Conservation (phyloP, 2,888 invertebrate genomes). For the Entomobrya multifasciata region DNA sequence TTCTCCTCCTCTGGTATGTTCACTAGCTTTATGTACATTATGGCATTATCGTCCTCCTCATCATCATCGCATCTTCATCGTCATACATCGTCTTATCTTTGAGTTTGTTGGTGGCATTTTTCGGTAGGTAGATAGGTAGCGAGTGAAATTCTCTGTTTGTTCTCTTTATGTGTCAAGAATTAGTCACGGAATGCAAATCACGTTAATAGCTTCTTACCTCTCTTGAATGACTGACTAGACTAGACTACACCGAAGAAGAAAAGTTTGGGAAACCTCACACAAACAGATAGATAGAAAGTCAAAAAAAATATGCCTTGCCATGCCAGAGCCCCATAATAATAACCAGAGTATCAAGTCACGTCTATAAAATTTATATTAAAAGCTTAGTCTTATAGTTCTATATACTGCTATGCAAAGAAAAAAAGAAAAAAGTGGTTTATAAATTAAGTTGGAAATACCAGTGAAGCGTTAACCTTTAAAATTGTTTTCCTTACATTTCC, state of each 20-base stretch:
- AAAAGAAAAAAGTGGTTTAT: background rate
- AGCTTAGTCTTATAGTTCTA: background rate
- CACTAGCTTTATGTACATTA: too few species aligned
- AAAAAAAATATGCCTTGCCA: too few species aligned
- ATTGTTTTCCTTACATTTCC: background rate
- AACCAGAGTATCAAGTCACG: too few species aligned
- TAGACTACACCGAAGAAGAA: too few species aligned
- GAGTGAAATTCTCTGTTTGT: conserved; percentile 54
- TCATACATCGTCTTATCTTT: background rate
- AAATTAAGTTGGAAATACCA: conserved; percentile 46
- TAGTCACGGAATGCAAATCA: conserved; percentile 78
- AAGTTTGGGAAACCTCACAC: conserved; percentile 5
- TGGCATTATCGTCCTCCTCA: background rate
- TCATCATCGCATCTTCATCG: background rate
- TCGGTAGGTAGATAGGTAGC: background rate
- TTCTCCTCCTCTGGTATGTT: background rate
- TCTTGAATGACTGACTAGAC: background rate
- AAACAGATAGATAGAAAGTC: background rate
- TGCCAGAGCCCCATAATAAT: too few species aligned
- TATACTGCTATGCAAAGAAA: background rate
- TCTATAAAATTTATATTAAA: background rate
- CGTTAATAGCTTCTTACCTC: conserved; percentile 68
- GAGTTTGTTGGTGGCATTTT: background rate
- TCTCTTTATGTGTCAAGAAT: conserved; percentile 75
- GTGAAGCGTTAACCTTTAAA: background rate